phyloP scores from a whole-genome alignment of 1,140 invertebrate species.

The Hydropsyche tenuis region DNA sequence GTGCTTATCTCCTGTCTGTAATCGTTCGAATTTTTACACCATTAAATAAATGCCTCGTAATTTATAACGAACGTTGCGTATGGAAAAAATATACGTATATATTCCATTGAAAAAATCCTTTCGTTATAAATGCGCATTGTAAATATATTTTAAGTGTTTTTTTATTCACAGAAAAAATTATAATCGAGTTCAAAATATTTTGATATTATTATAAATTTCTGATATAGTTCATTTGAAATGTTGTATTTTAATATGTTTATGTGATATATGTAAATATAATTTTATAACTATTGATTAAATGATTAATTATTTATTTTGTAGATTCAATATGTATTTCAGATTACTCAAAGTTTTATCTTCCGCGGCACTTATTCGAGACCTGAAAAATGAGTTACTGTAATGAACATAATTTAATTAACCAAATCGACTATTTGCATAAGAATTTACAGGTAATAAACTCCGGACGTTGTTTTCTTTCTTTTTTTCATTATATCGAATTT shows the following conservation, averaged over 20 bases:
- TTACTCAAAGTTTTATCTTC: background rate
- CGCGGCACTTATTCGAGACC: background rate
- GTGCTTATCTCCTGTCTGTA: constrained; percentile 13
- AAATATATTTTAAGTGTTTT: no score
- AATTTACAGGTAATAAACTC: background rate
- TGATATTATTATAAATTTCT: no score
- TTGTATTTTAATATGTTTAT: no score
- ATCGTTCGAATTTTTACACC: constrained; percentile 15
- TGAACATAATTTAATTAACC: constrained; percentile 6
- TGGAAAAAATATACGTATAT: background rate
- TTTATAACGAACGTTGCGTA: constrained; percentile 1
- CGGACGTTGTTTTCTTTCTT: background rate
- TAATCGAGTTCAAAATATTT: no score
- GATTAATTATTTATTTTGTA: no score
- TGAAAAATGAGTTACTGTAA: background rate
- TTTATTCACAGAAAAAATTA: no score
- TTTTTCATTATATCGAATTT: no score
- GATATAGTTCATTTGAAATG: no score
- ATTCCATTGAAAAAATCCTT: background rate
- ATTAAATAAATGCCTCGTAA: constrained; percentile 14
- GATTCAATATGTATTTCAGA: no score
- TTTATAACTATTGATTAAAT: no score
- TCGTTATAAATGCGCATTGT: no score
- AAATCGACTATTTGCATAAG: constrained; percentile 9
- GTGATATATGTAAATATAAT: no score